Conservation (phyloP, 2,113 vertebrate species). For the Ciconia boyciana region DNA sequence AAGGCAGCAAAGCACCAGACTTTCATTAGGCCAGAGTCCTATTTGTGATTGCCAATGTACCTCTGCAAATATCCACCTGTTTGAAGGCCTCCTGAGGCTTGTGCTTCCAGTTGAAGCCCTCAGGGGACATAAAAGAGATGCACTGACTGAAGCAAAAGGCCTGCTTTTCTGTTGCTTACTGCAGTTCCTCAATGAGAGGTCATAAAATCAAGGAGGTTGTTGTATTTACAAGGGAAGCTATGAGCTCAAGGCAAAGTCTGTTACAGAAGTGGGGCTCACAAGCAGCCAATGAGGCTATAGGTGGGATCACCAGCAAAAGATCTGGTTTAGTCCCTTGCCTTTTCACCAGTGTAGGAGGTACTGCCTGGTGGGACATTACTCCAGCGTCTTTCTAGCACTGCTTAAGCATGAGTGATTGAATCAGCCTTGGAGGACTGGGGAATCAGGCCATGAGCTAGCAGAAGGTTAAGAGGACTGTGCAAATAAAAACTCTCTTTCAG, state of each 20-base stretch:
- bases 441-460: neutral
- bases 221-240: neutral
- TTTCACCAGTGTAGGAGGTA: neutral
- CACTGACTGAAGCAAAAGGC: neutral
- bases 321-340: neutral
- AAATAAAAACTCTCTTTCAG: constrained; percentile 5
- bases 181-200: neutral
- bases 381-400: neutral
- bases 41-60: neutral
- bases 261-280: neutral
- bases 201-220: neutral
- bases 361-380: neutral
- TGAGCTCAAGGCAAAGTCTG: neutral
- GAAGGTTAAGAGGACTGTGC: constrained; percentile 22
- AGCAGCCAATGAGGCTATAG: neutral
- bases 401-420: neutral
- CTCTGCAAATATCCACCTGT: neutral
- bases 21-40: neutral
- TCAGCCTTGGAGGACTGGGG: neutral
- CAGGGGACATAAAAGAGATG: neutral
- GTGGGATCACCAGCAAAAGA: neutral
- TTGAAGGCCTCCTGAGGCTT: neutral
- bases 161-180: neutral
- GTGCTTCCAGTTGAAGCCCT: neutral
- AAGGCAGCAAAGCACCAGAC: neutral